Evolutionary conservation across 23 tunicate genomes (phyloP).

Genomic region (Clavelina lepadiformis): DNA sequence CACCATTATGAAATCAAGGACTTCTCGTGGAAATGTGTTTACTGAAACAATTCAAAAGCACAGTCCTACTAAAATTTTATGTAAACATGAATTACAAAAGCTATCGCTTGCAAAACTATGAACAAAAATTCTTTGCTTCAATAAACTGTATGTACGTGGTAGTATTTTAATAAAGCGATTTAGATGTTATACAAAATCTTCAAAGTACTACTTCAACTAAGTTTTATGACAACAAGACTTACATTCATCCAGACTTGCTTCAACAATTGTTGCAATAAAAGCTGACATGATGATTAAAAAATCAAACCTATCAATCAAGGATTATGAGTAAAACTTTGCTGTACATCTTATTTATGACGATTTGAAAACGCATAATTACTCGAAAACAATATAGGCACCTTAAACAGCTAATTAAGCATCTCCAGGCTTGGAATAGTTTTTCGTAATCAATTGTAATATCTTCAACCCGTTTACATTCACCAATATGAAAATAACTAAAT

Average conservation of each 20-base stretch:
- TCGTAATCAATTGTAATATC: too few species aligned
- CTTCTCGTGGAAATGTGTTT: slow-evolving; percentile 75
- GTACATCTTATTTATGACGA: too few species aligned
- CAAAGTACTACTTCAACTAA: not conserved
- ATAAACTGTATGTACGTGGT: too few species aligned
- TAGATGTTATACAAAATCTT: not conserved
- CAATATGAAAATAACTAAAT: too few species aligned
- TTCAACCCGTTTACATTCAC: too few species aligned
- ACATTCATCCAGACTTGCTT: slow-evolving; percentile 89
- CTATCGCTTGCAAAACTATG: too few species aligned
- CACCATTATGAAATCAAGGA: slow-evolving; percentile 81
- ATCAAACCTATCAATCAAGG: slow-evolving; percentile 72
- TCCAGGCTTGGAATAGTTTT: too few species aligned
- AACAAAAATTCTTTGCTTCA: too few species aligned
- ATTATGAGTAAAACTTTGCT: not conserved
- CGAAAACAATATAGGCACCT: too few species aligned
- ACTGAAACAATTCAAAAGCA: slow-evolving; percentile 35
- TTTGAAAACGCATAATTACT: too few species aligned
- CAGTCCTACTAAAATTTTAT: not conserved
- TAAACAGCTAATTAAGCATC: too few species aligned
- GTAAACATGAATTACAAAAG: not conserved
- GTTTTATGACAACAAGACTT: slow-evolving; percentile 20
- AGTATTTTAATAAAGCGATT: not conserved
- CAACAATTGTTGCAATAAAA: slow-evolving; percentile 82
- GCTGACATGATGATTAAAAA: slow-evolving; percentile 86